Percentiles rank a stretch among this genome's conserved stretches.
Conservation (phyloP, 2,113 vertebrate genomes). For the Sialia sialis region DNA sequence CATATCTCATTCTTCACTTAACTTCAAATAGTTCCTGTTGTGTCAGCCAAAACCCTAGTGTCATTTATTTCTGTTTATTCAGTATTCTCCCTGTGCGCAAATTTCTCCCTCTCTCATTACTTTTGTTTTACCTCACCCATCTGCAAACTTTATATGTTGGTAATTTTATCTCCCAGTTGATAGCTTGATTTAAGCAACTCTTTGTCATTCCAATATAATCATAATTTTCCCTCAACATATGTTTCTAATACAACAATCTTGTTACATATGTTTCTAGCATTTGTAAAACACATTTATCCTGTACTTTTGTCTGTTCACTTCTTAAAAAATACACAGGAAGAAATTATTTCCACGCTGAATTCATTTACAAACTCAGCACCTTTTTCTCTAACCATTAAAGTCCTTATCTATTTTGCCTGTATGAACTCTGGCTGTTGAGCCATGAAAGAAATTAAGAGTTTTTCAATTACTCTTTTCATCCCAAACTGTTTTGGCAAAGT, state of each 20-base stretch:
- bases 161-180: constrained; percentile 58
- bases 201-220: constrained; percentile 22
- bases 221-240: constrained; percentile 45
- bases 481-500: background rate
- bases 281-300: constrained; percentile 41
- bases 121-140: constrained; percentile 37
- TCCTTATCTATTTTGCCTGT: background rate
- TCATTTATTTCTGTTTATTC: constrained; percentile 44
- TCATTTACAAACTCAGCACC: constrained; percentile 3
- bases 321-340: background rate
- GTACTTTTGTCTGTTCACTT: constrained; percentile 1
- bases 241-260: constrained; percentile 50
- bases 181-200: constrained; percentile 49
- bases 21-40: background rate
- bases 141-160: background rate
- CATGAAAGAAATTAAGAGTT: background rate
- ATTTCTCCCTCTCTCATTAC: background rate
- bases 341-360: background rate
- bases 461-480: background rate
- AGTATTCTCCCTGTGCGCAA: background rate
- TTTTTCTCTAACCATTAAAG: background rate
- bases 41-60: constrained; percentile 17
- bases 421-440: background rate
- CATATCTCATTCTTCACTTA: constrained; percentile 33
- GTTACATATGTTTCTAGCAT: constrained; percentile 46